Conservation (phyloP, 2,797 vertebrate genomes). For the Crenuchus spilurus region DNA sequence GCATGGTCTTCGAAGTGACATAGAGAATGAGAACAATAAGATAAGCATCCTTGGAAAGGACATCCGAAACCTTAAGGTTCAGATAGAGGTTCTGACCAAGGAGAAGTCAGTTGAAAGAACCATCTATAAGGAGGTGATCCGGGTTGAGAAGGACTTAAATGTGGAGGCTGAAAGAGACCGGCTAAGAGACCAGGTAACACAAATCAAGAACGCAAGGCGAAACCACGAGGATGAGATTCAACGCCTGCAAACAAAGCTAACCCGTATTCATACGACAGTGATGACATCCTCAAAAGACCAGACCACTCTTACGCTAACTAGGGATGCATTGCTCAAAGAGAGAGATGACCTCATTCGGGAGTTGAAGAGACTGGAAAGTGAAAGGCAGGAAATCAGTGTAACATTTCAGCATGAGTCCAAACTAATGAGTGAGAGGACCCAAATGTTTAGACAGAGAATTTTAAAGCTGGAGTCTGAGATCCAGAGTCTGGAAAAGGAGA, state of each 20-base stretch:
- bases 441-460: constrained; percentile 80
- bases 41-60: constrained; percentile 82
- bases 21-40: constrained; percentile 80
- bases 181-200: constrained; percentile 81
- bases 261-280: constrained; percentile 76
- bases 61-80: constrained; percentile 81
- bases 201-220: constrained; percentile 80
- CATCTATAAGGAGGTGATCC: constrained; percentile 92
- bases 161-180: constrained; percentile 84
- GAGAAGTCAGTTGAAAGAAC: constrained; percentile 90
- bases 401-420: constrained; percentile 86
- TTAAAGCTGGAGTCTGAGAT: constrained; percentile 81
- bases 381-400: constrained; percentile 79
- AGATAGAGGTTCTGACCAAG: constrained; percentile 84
- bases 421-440: constrained; percentile 81
- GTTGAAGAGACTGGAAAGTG: constrained; percentile 77
- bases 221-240: constrained; percentile 80
- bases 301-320: constrained; percentile 69
- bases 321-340: constrained; percentile 77
- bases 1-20: constrained; percentile 70
- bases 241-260: constrained; percentile 74
- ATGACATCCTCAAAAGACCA: constrained; percentile 81
- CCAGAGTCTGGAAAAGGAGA: constrained; percentile 82
- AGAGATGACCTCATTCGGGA: constrained; percentile 78
- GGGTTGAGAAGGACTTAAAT: constrained; percentile 88